Percentiles rank a stretch among this genome's conserved stretches.
phyloP scores from a whole-genome alignment of 2,113 vertebrate species.

The Glaucidium brasilianum region DNA sequence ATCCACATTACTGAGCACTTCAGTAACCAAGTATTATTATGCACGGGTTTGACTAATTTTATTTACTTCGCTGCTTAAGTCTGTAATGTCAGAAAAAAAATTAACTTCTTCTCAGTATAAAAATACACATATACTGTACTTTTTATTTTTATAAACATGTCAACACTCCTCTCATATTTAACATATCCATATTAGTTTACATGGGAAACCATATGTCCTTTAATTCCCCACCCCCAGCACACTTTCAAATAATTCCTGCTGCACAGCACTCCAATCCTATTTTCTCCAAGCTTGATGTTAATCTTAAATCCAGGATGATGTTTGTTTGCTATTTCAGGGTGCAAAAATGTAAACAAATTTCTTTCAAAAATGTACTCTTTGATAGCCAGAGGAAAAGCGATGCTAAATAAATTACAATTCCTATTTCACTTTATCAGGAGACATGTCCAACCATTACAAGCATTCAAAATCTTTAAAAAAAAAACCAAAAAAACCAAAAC shows the following conservation, averaged over 20 bases:
- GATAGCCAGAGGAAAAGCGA: background rate
- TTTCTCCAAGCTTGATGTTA: background rate
- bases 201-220: background rate
- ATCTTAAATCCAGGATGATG: background rate
- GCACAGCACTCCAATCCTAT: background rate
- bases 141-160: background rate
- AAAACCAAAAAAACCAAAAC: too few species aligned
- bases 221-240: background rate
- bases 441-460: background rate
- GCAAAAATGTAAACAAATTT: background rate
- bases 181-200: background rate
- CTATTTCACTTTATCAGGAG: background rate
- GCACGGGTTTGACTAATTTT: background rate
- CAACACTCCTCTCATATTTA: background rate
- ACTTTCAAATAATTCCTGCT: background rate
- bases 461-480: background rate
- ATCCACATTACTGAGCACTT: background rate
- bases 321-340: background rate
- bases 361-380: background rate
- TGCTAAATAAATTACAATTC: background rate
- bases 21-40: background rate
- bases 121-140: background rate
- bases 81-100: background rate
- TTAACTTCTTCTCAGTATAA: background rate
- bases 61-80: background rate